Base-by-base conservation (phyloP, 2,888 invertebrate species). In the Trypoxylon attenuatum region DNA sequence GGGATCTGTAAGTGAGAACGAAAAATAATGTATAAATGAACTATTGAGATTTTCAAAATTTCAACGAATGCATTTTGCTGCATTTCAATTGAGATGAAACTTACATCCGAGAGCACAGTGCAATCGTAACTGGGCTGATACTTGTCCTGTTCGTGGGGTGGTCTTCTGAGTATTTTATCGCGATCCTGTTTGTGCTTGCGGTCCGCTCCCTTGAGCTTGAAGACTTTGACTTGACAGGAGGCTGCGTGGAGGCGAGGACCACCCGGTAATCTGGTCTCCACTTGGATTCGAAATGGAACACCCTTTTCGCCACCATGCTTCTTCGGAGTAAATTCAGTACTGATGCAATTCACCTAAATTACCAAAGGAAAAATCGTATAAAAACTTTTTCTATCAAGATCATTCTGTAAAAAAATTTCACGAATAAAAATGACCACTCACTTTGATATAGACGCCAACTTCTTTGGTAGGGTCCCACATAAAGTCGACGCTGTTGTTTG, bases 301-400 rank as follows among this genome's bases (percentile, higher is more conserved):
- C 98, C 98, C 84, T 98, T 98, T 88, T 98, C 98, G 0, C 98
- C 98, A 46, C 98, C 98, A 87, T 98, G 98, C 83, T 98, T 98
- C 87, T 97, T 98, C 0, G 97, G 96, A 0, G 98, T 98, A 86
- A 98, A 98, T 88, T 98, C 98, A 0, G 98, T 98, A 67, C 97
- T 97, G 81, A 98, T 98, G 87, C 97, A 98, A 88, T 98, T 96
- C 46, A 95, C 93, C 94, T 75, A 43, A 8, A 25, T 1, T 3
- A n/a, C n/a, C 21, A 18, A 42, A 13, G 10, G 5, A 6, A n/a
- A n/a, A n/a, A n/a, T n/a, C n/a, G n/a, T n/a, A n/a, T n/a, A n/a
- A n/a, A n/a, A n/a, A n/a, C n/a, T n/a, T n/a, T n/a, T n/a, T n/a
- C n/a, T n/a, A n/a, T n/a, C n/a, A n/a, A n/a, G n/a, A n/a, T n/a